Base-by-base conservation (phyloP, 2,113 vertebrate species). In the Lathamus discolor region DNA sequence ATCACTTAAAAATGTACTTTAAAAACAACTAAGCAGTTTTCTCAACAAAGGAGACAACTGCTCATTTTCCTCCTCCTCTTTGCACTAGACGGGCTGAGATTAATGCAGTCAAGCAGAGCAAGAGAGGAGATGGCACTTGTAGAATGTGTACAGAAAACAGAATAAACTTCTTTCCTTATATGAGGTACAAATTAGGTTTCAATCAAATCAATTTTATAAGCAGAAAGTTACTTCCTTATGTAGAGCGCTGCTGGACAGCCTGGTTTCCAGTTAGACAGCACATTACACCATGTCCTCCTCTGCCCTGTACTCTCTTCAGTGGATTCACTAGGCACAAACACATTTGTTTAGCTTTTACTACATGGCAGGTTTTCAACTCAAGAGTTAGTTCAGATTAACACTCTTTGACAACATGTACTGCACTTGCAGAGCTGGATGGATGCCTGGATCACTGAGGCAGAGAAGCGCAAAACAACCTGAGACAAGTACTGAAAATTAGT, bases 1-100 rank as follows among this genome's bases (percentile, higher is more conserved):
- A 10, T 37, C 85, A 86, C 83, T 96, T 92, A n/a, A 85, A 95
- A 93, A 92, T 28, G 37, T 73, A 81, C 52, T 59, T 79, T 83
- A 69, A 49, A 31, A 87, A 86, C 81, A 81, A 88, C 17, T 33
- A 89, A 91, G 83, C 75, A 10, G 15, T 75, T 93, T 88, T 62
- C 51, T 82, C 55, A 44, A 51, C 55, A 48, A 41, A 76, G 68
- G 79, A 95, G 77, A 79, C 63, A 93, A 87, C 29, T 1, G 41
- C 51, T 95, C 43, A 51, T 92, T 94, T 89, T 79, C 83, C 46
- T 41, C 82, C 46, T 80, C 29, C 7, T 88, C 67, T 83, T 57
- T n/a, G 46, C 29, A 49, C 51, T 8, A 57, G 95, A 51, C 49
- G 75, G 90, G 90, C 77, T 57, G 61, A 41, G 62, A 95, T 76